Base-by-base conservation (phyloP, 2,113 vertebrate genomes). In the Ceratotherium simum region DNA sequence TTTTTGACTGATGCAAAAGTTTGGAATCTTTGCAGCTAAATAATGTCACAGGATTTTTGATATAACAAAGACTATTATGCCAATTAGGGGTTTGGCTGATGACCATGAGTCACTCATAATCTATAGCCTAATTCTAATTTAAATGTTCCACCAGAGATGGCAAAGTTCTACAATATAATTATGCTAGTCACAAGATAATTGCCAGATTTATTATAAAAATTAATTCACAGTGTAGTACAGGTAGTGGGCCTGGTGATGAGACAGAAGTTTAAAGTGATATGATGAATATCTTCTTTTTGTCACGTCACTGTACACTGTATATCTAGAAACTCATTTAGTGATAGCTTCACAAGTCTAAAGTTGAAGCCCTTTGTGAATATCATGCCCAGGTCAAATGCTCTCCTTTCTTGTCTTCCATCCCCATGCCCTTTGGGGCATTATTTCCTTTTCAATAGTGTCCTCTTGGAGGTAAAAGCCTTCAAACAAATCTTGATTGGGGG, bases 61-160 rank as follows among this genome's bases (percentile, higher is more conserved):
- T 90, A 51, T 58, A 86, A 82, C 51, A 96, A 46, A 79, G 56
- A 82, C 25, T n/a, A 51, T 93, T 96, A 78, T 95, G 39, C 62
- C 62, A 90, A 42, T 90, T 89, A 96, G n/a, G 17, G 18, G 11
- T 83, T 97, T 94, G 73, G 36, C 42, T 89, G 46, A 95, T 86
- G 82, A 78, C 33, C 67, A 85, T 16, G 17, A 95, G 58, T 86
- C 85, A 75, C 29, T 94, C 42, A 86, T 80, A 91, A 95, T 82
- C 86, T 78, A 92, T 82, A 79, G n/a, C 17, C 14, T 84, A 65
- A 91, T 90, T 83, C 78, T 67, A 86, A 89, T 93, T 96, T 91
- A 96, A 96, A 72, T 82, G 16, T 85, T 89, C 39, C 46, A 79
- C 48, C 23, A 33, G 16, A 82, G 36, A 89, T 90, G 56, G 46